These are phyloP conservation scores for Xestia xanthographa DNA, from an alignment of 2,888 invertebrate species.

Conservation along the genomic window DNA sequence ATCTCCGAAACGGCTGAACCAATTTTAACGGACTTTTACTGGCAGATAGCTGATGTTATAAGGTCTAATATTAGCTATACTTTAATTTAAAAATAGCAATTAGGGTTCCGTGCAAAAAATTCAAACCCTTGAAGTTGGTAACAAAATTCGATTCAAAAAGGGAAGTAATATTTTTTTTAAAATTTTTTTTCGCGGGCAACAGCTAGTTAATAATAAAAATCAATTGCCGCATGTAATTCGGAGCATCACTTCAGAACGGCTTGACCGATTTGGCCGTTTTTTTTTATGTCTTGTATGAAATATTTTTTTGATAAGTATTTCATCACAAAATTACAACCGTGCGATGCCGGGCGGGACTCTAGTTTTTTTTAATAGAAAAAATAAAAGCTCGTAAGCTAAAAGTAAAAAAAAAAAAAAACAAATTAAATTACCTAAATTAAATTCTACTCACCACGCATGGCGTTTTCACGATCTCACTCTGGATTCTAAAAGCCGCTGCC, in stretches of 20 bases:
- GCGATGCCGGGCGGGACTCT: not conserved
- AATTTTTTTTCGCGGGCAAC: no score
- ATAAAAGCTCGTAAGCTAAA: not conserved
- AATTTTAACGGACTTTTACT: no score
- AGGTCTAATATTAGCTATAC: no score
- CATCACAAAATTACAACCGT: not conserved
- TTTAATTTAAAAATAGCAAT: no score
- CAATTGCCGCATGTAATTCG: not conserved
- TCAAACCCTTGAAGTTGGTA: no score
- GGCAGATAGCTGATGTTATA: no score
- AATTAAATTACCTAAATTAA: not conserved
- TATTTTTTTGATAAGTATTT: not conserved
- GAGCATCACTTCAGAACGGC: not conserved
- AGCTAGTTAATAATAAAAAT: not conserved
- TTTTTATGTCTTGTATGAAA: not conserved
- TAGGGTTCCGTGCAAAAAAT: no score
- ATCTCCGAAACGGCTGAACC: no score
- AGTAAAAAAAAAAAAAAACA: not conserved
- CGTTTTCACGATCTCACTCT: conserved; percentile 95
- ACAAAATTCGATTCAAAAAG: no score
- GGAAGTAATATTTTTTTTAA: no score
- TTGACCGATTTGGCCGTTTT: not conserved
- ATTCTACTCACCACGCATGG: conserved; percentile 94
- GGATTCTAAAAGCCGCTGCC: conserved; percentile 97
- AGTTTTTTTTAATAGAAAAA: not conserved